phyloP scores from a whole-genome alignment of 2,888 invertebrate genomes.

The Clistopyga incitator region DNA sequence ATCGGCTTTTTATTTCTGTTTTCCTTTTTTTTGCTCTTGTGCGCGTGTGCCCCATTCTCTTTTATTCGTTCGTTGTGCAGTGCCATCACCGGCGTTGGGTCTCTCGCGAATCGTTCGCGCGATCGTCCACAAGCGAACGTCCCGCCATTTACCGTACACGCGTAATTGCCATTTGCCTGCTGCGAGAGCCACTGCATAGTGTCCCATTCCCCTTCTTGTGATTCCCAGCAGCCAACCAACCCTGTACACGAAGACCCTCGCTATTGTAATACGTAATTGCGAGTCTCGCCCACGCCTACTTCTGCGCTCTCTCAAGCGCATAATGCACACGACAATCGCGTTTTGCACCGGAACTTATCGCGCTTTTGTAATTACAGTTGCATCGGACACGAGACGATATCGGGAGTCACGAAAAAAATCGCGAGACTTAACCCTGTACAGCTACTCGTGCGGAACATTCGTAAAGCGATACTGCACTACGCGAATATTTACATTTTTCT shows the following conservation, averaged over 20 bases:
- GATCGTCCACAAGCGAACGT: conserved; percentile 58
- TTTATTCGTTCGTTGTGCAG: conserved; percentile 49
- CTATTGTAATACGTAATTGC: conserved; percentile 52
- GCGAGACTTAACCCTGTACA: background rate
- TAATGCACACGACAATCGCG: conserved; percentile 48
- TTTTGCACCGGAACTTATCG: conserved; percentile 61
- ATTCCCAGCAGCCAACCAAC: background rate
- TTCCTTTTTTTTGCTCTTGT: conserved; percentile 7
- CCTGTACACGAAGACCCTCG: conserved; percentile 5
- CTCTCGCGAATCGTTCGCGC: conserved; percentile 53
- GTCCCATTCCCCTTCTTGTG: conserved; percentile 13
- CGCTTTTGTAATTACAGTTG: conserved; percentile 33
- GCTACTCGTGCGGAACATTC: conserved; percentile 13
- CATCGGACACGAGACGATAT: conserved; percentile 27
- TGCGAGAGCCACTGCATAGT: background rate
- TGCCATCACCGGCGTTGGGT: background rate
- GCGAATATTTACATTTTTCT: conserved; percentile 26
- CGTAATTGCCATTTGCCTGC: conserved; percentile 58
- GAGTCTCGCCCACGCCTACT: conserved; percentile 43
- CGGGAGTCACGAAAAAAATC: conserved; percentile 40
- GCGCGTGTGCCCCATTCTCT: conserved; percentile 45
- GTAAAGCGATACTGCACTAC: conserved; percentile 5
- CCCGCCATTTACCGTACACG: conserved; percentile 60
- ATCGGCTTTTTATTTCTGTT: conserved; percentile 20
- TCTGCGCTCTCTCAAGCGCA: conserved; percentile 1